These are phyloP conservation scores for Platysteira castanea DNA, from an alignment of 2,113 vertebrate species.

Conservation along the genomic window DNA sequence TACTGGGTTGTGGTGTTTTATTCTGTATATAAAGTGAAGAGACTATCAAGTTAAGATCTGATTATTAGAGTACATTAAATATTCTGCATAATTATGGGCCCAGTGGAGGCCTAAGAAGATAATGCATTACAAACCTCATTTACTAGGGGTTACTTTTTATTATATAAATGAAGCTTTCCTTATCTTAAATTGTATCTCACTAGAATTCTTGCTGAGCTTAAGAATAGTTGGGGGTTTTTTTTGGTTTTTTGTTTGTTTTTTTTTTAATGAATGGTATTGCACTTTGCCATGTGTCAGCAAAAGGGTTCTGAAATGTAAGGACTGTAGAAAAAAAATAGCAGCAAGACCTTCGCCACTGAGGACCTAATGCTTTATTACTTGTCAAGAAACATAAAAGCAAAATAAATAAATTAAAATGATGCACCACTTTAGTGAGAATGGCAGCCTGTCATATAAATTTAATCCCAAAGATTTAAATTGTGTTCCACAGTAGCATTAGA, in stretches of 20 bases:
- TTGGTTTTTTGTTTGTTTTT: background rate
- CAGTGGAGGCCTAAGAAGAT: conserved; percentile 12
- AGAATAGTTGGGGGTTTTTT: background rate
- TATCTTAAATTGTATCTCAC: conserved; percentile 26
- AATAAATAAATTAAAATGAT: conserved; percentile 60
- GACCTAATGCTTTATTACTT: conserved; percentile 39
- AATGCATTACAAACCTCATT: conserved; percentile 9
- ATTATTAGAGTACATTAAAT: conserved; percentile 42
- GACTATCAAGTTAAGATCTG: conserved; percentile 17
- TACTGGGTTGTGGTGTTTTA: background rate
- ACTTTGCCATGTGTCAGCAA: conserved; percentile 31
- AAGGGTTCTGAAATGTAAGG: conserved; percentile 4
- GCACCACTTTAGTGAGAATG: conserved; percentile 21
- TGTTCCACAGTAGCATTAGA: conserved; percentile 30
- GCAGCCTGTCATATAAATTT: conserved; percentile 47
- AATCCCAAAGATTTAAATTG: conserved; percentile 58
- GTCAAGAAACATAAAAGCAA: conserved; percentile 34
- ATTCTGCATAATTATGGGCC: conserved; percentile 18
- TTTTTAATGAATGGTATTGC: background rate
- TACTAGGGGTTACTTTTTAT: conserved; percentile 13
- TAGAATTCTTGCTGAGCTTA: conserved; percentile 46
- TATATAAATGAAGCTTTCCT: conserved; percentile 4
- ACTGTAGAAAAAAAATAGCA: background rate
- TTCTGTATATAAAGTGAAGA: background rate
- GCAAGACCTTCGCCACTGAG: conserved; percentile 15